phyloP scores from a whole-genome alignment of 2,113 vertebrate species.

The Eptesicus fuscus region DNA sequence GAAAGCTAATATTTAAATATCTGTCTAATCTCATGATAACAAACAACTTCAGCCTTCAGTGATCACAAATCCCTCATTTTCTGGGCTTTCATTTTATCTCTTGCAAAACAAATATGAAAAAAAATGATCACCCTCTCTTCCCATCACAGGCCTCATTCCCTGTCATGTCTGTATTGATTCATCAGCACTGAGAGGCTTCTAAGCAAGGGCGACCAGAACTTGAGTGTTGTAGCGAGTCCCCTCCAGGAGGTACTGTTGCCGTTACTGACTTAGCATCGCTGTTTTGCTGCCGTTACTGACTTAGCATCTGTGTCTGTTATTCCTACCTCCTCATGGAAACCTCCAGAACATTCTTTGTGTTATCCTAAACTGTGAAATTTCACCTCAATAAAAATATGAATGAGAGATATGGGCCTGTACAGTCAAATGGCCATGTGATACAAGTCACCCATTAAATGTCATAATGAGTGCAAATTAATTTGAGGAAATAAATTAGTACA shows the following conservation, averaged over 20 bases:
- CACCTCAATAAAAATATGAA: not conserved
- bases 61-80: constrained; percentile 51
- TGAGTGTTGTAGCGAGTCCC: not conserved
- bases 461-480: constrained; percentile 36
- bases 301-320: not conserved
- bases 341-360: not conserved
- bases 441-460: not conserved
- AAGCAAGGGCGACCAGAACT: not conserved
- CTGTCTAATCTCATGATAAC: constrained; percentile 58
- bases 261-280: not conserved
- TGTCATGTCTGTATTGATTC: constrained; percentile 32
- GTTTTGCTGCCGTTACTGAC: not conserved
- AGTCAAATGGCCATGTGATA: not conserved
- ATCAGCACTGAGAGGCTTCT: not conserved
- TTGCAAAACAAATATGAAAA: constrained; percentile 67
- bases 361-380: constrained; percentile 20
- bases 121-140: constrained; percentile 50
- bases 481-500: constrained; percentile 11
- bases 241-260: not conserved
- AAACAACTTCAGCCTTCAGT: constrained; percentile 63
- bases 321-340: not conserved
- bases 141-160: not conserved
- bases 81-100: constrained; percentile 47
- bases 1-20: constrained; percentile 61
- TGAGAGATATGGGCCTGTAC: not conserved